phyloP scores from a whole-genome alignment of 2,797 vertebrate species.

The Peromyscus attwateri region DNA sequence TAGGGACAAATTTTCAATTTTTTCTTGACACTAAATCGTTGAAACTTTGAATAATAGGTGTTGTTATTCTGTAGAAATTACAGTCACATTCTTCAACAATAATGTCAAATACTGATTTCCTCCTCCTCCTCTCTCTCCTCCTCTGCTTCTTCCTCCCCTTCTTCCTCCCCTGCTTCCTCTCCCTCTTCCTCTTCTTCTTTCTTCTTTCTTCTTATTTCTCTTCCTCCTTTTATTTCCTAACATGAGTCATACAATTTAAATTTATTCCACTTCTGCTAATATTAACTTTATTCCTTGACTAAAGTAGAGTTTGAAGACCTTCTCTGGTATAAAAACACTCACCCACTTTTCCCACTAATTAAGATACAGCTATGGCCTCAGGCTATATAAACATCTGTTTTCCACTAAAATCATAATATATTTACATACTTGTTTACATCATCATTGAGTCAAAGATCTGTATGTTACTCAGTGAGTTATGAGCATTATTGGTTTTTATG shows the following conservation, averaged over 20 bases:
- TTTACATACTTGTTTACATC: background rate
- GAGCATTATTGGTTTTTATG: background rate
- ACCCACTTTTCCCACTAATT: conserved; percentile 15
- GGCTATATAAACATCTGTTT: background rate
- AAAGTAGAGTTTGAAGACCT: background rate
- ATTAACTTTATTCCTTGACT: conserved; percentile 26
- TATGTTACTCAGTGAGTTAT: background rate
- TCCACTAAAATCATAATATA: background rate
- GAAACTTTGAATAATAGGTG: background rate
- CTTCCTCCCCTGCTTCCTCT: background rate
- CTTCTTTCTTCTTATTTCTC: background rate
- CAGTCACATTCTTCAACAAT: background rate
- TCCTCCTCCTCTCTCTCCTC: no score
- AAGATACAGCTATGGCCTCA: background rate
- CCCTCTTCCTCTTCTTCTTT: no score
- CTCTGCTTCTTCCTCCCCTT: background rate
- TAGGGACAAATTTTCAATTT: background rate
- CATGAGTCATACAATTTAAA: background rate
- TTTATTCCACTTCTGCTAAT: background rate
- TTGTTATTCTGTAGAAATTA: background rate
- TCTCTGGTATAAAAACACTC: background rate
- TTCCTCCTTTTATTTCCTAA: background rate
- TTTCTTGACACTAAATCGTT: background rate
- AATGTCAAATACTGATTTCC: background rate
- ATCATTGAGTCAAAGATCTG: background rate